Percentiles rank a stretch among this genome's conserved stretches.
These are phyloP conservation scores for Malurus alboscapulatus DNA, from an alignment of 2,113 vertebrate genomes.

Conservation along the genomic window DNA sequence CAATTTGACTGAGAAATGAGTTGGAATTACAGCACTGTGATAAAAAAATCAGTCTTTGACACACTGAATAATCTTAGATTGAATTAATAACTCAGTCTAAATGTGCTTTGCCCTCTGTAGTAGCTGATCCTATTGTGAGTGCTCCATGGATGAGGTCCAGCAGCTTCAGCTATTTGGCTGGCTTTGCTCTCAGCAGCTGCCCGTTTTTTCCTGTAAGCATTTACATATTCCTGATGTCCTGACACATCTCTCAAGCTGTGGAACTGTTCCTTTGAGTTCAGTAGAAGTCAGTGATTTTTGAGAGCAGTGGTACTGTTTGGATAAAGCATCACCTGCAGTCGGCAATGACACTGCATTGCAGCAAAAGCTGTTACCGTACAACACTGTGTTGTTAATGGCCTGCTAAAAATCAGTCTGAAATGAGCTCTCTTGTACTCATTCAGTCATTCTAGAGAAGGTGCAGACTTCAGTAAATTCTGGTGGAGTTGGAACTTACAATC, in stretches of 20 bases:
- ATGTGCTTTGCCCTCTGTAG: conserved; percentile 8
- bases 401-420: background rate
- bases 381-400: background rate
- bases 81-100: conserved; percentile 9
- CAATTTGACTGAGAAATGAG: conserved; percentile 15
- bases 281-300: background rate
- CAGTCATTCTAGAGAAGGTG: background rate
- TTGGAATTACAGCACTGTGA: background rate
- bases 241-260: background rate
- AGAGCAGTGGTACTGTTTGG: background rate
- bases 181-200: background rate
- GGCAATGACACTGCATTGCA: background rate
- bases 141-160: background rate
- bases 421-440: background rate
- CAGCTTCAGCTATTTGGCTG: conserved; percentile 15
- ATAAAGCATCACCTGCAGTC: background rate
- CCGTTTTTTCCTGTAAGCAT: background rate
- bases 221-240: background rate
- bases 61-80: background rate
- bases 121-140: background rate
- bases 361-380: background rate
- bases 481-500: background rate
- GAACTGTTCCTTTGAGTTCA: background rate
- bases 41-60: background rate
- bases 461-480: background rate